These are phyloP conservation scores for Branchellion lobata DNA, from an alignment of 2,888 invertebrate species.

Conservation along the genomic window DNA sequence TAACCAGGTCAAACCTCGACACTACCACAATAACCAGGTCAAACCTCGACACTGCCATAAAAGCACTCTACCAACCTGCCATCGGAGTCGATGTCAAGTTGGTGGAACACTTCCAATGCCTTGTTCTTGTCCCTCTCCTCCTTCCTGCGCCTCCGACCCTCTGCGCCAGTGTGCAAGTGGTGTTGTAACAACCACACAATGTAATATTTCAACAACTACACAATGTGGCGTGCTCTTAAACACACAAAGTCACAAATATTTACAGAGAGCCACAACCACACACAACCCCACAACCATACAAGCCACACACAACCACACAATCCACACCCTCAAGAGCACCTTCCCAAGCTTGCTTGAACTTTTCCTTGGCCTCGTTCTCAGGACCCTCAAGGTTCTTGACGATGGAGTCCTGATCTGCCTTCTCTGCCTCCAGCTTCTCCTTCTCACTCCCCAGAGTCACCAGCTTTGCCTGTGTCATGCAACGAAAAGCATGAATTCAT, in stretches of 20 bases:
- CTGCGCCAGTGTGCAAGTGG: not conserved
- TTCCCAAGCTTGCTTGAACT: constrained; percentile 62
- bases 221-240: not conserved
- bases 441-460: constrained; percentile 73
- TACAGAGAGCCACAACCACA: not conserved
- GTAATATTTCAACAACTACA: not conserved
- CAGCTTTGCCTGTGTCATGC: constrained; percentile 71
- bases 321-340: too few relatives aligned
- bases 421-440: constrained; percentile 55
- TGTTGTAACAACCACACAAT: not conserved
- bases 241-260: not conserved
- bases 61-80: constrained; percentile 43
- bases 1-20: too few relatives aligned
- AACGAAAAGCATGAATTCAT: constrained; percentile 47
- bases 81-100: constrained; percentile 46
- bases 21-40: not conserved
- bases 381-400: constrained; percentile 70
- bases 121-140: constrained; percentile 49
- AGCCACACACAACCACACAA: too few relatives aligned
- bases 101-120: constrained; percentile 39
- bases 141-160: constrained; percentile 49
- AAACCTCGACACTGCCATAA: not conserved
- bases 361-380: constrained; percentile 70
- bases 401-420: constrained; percentile 45
- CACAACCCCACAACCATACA: too few relatives aligned